Base-by-base conservation (phyloP, 2,113 vertebrate genomes). In the Lepisosteus osseus region DNA sequence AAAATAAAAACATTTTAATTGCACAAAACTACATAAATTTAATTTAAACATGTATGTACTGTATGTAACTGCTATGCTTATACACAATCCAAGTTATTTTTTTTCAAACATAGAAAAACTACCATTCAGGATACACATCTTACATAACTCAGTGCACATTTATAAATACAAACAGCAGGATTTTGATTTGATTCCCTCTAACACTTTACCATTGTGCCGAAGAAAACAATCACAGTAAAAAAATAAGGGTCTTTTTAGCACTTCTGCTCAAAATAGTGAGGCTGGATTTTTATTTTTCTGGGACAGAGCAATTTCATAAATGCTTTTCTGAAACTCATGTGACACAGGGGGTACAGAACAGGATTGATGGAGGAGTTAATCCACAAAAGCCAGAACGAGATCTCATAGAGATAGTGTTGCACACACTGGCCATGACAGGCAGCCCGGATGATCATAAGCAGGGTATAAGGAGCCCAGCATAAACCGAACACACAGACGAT, bases 341-440 rank as follows among this genome's bases (percentile, higher is more conserved):
- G 91, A 68, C 88, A 92, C 6, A 92, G 76, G 0, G 85, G 88
- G 59, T 94, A 92, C 15, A 92, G 82, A 61, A 91, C 54, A 14
- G 90, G 90, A 67, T 91, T 94, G 59, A 92, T 88, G 78, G 90
- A 90, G 0, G 88, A 93, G 73, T 92, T 93, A 11, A 92, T 65
- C 92, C 89, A 91, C 51, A 91, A 82, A 3, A 94, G 82, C 86
- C 90, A 92, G 82, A 92, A 93, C 0, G 87, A 92, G 41, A 82
- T 88, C 76, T 94, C 90, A 4, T 88, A 91, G 70, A 92, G 84
- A 29, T 85, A 87, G 12, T 90, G 67, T 5, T 77, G 87, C 54
- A 92, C 83, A 8, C 89, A 88, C 14, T 75, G 87, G 3, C 88
- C 83, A 0, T 91, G 88, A 69, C 90, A 91, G 1, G 86, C 89